These are phyloP conservation scores for Styela plicata DNA, from an alignment of 23 tunicate genomes.

Conservation along the genomic window DNA sequence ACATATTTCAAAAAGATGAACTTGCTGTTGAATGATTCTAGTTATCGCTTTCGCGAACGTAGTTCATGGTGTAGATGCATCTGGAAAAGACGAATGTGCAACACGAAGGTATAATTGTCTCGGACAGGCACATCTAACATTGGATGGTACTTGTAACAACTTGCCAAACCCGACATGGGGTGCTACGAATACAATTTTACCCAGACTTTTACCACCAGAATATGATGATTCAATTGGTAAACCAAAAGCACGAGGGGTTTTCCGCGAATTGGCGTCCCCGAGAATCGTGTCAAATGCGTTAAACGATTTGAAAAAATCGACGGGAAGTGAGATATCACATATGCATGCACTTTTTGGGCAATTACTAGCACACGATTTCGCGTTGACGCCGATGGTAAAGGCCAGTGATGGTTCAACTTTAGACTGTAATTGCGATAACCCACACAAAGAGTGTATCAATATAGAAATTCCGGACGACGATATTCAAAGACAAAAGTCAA, in stretches of 20 bases:
- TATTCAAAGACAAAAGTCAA: conserved; percentile 25
- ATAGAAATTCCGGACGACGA: conserved; percentile 68
- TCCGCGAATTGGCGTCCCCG: conserved; percentile 51
- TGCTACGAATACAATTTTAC: conserved; percentile 33
- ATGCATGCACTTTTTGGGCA: conserved; percentile 79
- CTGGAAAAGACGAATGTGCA: not conserved
- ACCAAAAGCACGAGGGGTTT: conserved; percentile 20
- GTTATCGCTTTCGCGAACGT: too few relatives aligned
- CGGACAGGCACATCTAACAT: not conserved
- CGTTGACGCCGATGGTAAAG: conserved; percentile 43
- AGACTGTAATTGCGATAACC: conserved; percentile 62
- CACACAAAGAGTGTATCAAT: conserved; percentile 66
- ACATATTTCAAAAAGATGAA: too few relatives aligned
- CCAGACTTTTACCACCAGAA: conserved; percentile 52
- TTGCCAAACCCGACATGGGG: conserved; percentile 63
- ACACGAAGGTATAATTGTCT: not conserved
- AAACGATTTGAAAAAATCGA: conserved; percentile 6
- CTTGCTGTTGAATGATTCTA: too few relatives aligned
- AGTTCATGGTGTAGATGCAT: not conserved
- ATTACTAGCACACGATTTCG: conserved; percentile 71
- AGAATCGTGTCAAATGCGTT: conserved; percentile 55
- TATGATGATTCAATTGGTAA: conserved; percentile 57
- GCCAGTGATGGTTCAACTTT: conserved; percentile 31
- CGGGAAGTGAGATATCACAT: conserved; percentile 30
- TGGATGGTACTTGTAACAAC: conserved; percentile 88